A percentile compares a stretch with the other conserved stretches of the same genome.
These are phyloP conservation scores for Petrolisthes cinctipes DNA, from an alignment of 2,888 invertebrate species.

Conservation along the genomic window DNA sequence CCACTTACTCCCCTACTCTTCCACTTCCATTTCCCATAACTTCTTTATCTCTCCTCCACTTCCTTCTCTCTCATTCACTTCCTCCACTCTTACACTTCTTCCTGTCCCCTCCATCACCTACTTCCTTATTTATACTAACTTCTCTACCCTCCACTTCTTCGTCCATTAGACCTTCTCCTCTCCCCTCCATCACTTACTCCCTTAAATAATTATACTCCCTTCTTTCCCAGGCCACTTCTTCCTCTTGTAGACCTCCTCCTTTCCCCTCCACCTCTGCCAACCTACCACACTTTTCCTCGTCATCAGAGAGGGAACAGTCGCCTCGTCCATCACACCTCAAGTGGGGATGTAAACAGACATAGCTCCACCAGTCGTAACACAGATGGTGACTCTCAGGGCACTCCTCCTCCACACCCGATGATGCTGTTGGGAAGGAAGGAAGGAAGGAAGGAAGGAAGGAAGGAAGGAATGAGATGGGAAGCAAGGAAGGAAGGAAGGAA, in stretches of 20 bases:
- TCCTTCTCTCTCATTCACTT: no score
- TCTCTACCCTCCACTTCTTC: background rate
- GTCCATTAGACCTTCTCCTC: background rate
- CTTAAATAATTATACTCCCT: background rate
- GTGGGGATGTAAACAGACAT: conserved; percentile 17
- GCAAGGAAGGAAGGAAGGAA: background rate
- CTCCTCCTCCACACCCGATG: background rate
- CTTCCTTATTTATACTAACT: background rate
- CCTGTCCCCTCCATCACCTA: background rate
- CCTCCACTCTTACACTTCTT: background rate
- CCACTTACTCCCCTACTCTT: background rate
- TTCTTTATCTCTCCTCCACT: background rate
- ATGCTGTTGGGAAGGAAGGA: background rate
- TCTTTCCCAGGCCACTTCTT: background rate
- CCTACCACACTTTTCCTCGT: conserved; percentile 29
- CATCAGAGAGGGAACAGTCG: conserved; percentile 23
- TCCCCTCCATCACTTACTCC: background rate
- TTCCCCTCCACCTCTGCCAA: background rate
- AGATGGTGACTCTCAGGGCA: conserved; percentile 21
- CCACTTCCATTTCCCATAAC: background rate
- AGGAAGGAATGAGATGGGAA: background rate
- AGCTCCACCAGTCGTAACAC: conserved; percentile 29
- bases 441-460: background rate
- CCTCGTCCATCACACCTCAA: conserved; percentile 25
- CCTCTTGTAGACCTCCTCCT: background rate